These are phyloP conservation scores for Psilanteris sp. DNA, from an alignment of 1,140 invertebrate species.

Conservation along the genomic window DNA sequence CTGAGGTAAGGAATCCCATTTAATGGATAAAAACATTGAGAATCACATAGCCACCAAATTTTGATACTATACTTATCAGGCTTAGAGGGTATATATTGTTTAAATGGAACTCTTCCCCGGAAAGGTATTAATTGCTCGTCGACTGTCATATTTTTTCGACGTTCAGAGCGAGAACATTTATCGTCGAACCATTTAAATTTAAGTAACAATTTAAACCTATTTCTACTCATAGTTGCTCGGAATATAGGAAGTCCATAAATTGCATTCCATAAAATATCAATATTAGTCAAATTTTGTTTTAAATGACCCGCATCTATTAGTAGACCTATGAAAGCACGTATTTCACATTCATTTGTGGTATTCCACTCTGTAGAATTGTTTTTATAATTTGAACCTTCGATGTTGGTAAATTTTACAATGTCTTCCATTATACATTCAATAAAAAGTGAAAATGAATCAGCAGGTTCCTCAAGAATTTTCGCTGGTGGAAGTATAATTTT, in stretches of 20 bases:
- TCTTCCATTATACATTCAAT: constrained; percentile 12
- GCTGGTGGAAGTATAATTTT: constrained; percentile 21
- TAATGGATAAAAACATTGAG: constrained; percentile 59
- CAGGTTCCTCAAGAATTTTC: constrained; percentile 20
- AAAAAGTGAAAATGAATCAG: constrained; percentile 27
- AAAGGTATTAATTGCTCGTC: constrained; percentile 70
- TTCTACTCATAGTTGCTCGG: constrained; percentile 54
- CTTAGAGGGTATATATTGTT: constrained; percentile 71
- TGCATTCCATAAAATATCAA: constrained; percentile 11
- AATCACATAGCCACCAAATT: constrained; percentile 69
- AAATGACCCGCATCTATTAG: constrained; percentile 25
- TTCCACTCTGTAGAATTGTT: constrained; percentile 9
- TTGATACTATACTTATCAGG: constrained; percentile 78
- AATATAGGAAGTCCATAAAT: constrained; percentile 43
- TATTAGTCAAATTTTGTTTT: constrained; percentile 12
- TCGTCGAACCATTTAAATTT: constrained; percentile 69
- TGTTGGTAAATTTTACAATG: constrained; percentile 34
- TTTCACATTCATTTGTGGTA: too few species aligned
- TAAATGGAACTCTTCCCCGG: constrained; percentile 70
- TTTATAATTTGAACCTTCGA: background rate
- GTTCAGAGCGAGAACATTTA: constrained; percentile 48
- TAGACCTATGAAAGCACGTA: constrained; percentile 12
- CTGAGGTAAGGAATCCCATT: constrained; percentile 63
- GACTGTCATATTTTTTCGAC: constrained; percentile 52
- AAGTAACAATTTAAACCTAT: constrained; percentile 56